These are phyloP conservation scores for Ceratina australensis DNA, from an alignment of 1,140 invertebrate species.

Conservation along the genomic window DNA sequence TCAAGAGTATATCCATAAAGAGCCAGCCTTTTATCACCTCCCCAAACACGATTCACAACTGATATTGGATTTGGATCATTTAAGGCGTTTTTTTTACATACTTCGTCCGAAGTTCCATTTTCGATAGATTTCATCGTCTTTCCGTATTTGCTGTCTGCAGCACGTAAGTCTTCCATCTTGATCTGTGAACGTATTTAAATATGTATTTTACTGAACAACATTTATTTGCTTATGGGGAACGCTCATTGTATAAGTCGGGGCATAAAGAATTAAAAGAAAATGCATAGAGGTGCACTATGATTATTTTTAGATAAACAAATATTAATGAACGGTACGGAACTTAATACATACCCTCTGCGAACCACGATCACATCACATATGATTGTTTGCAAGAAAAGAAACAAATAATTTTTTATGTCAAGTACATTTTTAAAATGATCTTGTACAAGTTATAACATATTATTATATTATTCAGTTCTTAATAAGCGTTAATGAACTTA, in stretches of 20 bases:
- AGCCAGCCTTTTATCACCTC: slow-evolving; percentile 91
- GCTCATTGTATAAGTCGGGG: background rate
- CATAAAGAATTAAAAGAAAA: background rate
- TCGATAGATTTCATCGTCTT: slow-evolving; percentile 54
- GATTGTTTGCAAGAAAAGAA: slow-evolving; percentile 72
- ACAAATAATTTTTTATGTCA: slow-evolving; percentile 4
- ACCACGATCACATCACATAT: slow-evolving; percentile 73
- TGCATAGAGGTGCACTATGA: background rate
- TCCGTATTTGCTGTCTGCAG: slow-evolving; percentile 71
- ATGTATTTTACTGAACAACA: background rate
- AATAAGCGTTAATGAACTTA: too few relatives aligned
- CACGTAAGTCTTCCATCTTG: slow-evolving; percentile 84
- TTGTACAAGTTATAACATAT: too few relatives aligned
- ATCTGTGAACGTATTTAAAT: slow-evolving; percentile 78
- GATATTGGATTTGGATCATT: slow-evolving; percentile 68
- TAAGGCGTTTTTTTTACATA: slow-evolving; percentile 48
- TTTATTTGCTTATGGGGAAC: background rate
- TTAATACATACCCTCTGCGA: slow-evolving; percentile 76
- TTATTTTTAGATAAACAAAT: background rate
- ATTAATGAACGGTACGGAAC: background rate
- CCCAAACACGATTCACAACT: slow-evolving; percentile 81
- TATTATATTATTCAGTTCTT: too few relatives aligned
- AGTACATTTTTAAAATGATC: background rate
- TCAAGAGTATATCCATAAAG: slow-evolving; percentile 97
- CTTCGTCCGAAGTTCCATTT: slow-evolving; percentile 57